Percentiles rank a stretch among this genome's conserved stretches.
These are phyloP conservation scores for Fregata magnificens DNA, from an alignment of 2,113 vertebrate species.

Conservation along the genomic window DNA sequence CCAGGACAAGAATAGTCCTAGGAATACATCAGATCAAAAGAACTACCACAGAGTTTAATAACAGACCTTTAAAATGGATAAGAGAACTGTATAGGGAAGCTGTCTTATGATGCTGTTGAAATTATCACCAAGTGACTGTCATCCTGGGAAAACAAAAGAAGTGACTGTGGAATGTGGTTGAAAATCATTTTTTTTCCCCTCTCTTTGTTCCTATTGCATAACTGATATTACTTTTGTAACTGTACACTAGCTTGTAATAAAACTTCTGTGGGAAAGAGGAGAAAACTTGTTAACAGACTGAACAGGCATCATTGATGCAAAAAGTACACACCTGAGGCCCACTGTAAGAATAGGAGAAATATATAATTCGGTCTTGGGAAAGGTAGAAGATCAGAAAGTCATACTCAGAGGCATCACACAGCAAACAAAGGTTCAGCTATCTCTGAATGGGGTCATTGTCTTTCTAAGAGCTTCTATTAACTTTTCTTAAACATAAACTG, in stretches of 20 bases:
- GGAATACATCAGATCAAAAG: background rate
- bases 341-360: background rate
- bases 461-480: background rate
- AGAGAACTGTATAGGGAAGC: background rate
- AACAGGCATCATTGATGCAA: background rate
- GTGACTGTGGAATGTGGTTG: background rate
- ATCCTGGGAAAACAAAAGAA: background rate
- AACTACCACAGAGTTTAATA: background rate
- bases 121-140: background rate
- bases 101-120: background rate
- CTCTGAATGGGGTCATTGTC: background rate
- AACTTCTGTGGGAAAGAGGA: background rate
- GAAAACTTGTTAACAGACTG: background rate
- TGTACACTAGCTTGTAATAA: background rate
- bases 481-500: background rate
- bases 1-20: background rate
- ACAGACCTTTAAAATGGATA: background rate
- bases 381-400: background rate
- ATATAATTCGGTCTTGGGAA: background rate
- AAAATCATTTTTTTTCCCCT: fast-evolving
- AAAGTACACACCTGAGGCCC: background rate
- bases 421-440: background rate
- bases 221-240: background rate
- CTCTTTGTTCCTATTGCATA: background rate
- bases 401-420: background rate